phyloP scores from a whole-genome alignment of 2,888 invertebrate genomes.

The Agriopis marginaria region DNA sequence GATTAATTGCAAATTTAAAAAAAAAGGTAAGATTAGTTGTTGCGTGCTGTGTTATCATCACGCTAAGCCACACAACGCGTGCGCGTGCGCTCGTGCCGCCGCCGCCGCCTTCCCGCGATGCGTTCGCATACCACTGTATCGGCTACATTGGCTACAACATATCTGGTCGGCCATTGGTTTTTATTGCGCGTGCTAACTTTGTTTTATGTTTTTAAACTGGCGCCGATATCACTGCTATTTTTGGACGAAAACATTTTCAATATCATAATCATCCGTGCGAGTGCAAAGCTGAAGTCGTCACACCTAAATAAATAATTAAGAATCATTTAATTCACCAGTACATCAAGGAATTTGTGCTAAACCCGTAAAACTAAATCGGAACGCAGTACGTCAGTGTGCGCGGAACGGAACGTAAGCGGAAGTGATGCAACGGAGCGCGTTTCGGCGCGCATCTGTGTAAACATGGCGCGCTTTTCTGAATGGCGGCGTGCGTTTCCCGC shows the following conservation, averaged over 20 bases:
- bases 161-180: slow-evolving; percentile 34
- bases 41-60: slow-evolving; percentile 65
- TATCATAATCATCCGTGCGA: not conserved
- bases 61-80: slow-evolving; percentile 52
- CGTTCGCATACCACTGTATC: slow-evolving; percentile 42
- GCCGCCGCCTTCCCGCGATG: slow-evolving; percentile 31
- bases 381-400: slow-evolving; percentile 69
- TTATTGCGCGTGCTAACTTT: slow-evolving; percentile 48
- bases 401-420: slow-evolving; percentile 82
- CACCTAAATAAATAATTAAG: not conserved
- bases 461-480: slow-evolving; percentile 84
- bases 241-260: slow-evolving; percentile 1
- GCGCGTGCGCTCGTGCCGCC: slow-evolving; percentile 51
- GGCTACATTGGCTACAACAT: not conserved
- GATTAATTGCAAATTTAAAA: slow-evolving; percentile 43
- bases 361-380: slow-evolving; percentile 70
- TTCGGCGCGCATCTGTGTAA: slow-evolving; percentile 86
- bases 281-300: slow-evolving; percentile 4
- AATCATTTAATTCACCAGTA: not conserved
- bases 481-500: slow-evolving; percentile 81
- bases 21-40: slow-evolving; percentile 55
- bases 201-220: slow-evolving; percentile 3
- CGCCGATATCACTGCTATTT: slow-evolving; percentile 4
- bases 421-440: slow-evolving; percentile 84
- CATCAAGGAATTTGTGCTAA: slow-evolving; percentile 40